These are phyloP conservation scores for Martes flavigula DNA, from an alignment of 2,797 vertebrate genomes.

Conservation along the genomic window DNA sequence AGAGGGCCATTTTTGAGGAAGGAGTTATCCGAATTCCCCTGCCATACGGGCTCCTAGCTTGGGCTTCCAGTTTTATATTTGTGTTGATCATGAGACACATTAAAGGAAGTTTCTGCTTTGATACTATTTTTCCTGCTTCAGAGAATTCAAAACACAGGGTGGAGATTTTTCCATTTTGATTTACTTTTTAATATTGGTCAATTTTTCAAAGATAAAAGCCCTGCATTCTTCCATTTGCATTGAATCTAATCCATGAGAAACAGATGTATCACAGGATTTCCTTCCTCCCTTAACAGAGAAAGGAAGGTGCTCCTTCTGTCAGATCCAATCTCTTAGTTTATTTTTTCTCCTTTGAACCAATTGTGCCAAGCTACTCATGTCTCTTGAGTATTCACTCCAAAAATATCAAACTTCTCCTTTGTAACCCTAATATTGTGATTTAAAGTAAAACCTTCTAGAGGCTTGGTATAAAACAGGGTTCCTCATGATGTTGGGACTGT, in stretches of 20 bases:
- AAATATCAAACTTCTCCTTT: constrained; percentile 67
- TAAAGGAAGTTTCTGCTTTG: constrained; percentile 70
- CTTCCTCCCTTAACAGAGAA: constrained; percentile 72
- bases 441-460: constrained; percentile 54
- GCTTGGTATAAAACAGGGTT: constrained; percentile 12
- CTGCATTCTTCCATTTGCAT: constrained; percentile 56
- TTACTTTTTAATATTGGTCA: constrained; percentile 77
- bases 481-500: neutral
- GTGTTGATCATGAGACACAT: constrained; percentile 48
- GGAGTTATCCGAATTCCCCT: neutral
- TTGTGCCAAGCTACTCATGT: constrained; percentile 65
- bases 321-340: constrained; percentile 74
- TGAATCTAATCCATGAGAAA: constrained; percentile 78
- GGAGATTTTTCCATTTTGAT: constrained; percentile 68
- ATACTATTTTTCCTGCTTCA: constrained; percentile 67
- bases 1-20: constrained; percentile 42
- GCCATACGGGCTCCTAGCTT: constrained; percentile 38
- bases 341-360: constrained; percentile 78
- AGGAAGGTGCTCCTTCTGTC: constrained; percentile 74
- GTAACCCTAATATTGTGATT: constrained; percentile 53
- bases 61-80: constrained; percentile 47
- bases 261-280: constrained; percentile 77
- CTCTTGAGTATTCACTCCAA: constrained; percentile 61
- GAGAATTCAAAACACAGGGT: constrained; percentile 67
- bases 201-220: constrained; percentile 77